phyloP scores from a whole-genome alignment of 2,888 invertebrate species.

The Standfussiana lucernea region DNA sequence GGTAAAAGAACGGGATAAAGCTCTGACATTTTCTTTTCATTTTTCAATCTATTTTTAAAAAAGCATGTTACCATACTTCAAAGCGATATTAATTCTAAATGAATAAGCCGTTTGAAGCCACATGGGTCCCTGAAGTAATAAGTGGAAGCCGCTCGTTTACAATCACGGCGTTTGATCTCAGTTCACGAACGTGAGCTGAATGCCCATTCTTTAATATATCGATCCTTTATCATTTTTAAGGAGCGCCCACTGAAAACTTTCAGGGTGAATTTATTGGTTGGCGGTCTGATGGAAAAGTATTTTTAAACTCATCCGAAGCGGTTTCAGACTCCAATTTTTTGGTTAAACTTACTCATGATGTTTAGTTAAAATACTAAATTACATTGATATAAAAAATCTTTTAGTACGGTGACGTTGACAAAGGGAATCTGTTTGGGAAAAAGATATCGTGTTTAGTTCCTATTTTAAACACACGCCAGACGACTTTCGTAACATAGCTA shows the following conservation, averaged over 20 bases:
- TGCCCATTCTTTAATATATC: slow-evolving; percentile 51
- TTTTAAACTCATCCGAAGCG: neutral
- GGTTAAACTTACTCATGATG: neutral
- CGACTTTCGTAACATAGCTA: neutral
- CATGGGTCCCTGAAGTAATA: slow-evolving; percentile 66
- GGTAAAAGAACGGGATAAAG: neutral
- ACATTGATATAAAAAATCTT: neutral
- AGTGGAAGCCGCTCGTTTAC: slow-evolving; percentile 67
- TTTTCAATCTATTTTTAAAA: slow-evolving; percentile 15
- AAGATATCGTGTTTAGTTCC: neutral
- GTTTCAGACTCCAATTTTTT: neutral
- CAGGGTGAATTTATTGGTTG: slow-evolving; percentile 46
- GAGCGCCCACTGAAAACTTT: slow-evolving; percentile 48
- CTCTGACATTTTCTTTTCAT: slow-evolving; percentile 10
- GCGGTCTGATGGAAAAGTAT: slow-evolving; percentile 18
- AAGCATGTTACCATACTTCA: slow-evolving; percentile 17
- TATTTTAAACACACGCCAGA: neutral
- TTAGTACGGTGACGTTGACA: neutral
- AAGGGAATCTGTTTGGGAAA: neutral
- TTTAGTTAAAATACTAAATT: neutral
- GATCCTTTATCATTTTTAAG: slow-evolving; percentile 60
- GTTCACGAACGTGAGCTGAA: slow-evolving; percentile 71
- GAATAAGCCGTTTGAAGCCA: slow-evolving; percentile 53
- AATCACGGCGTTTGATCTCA: slow-evolving; percentile 75
- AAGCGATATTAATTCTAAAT: slow-evolving; percentile 59